Base-by-base conservation (phyloP, 2,113 vertebrate species). In the Leptocoma aspasia region DNA sequence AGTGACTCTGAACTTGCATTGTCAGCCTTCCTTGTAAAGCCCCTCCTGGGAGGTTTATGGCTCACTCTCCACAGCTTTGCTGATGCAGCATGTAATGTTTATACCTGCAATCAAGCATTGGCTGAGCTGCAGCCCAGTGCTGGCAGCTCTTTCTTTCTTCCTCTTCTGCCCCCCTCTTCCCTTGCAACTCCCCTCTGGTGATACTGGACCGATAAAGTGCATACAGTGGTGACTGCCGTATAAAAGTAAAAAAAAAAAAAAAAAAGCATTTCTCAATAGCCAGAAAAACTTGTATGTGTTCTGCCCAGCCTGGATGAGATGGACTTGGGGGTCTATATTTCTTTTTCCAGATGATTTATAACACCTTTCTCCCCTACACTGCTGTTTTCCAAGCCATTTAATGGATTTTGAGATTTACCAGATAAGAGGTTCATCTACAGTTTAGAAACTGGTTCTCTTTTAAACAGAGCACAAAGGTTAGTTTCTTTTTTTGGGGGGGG, bases 1-100 rank as follows among this genome's bases (percentile, higher is more conserved):
- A 66, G 42, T 39, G 92, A 81, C 71, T 95, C 90, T 91, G 94
- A 97, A 96, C 92, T 94, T 94, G 95, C 95, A 72, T 72, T 76
- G 93, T 97, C 95, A 97, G 97, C 95, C 94, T 97, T 95, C 94
- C 94, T 83, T 83, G 92, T 92, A 24, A 37, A 95, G 71, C 76
- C 88, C 88, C 84, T 69, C n/a, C 63, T 68, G 21, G 80, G 94
- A 97, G 88, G 93, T 97, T 97, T 96, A 96, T 63, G 37, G 94
- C 79, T 73, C 53, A 6, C 76, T 82, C 68, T 60, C 52, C 4
- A 18, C 90, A 71, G 94, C 96, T 95, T 89, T 97, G 97, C 98
- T 96, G 97, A 97, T 90, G 66, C 94, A 97, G 97, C 91, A 2
- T 64, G 95, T 86, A 56, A 82, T 80, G 93, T 94, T 97, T 93